Conservation (phyloP, 2,113 vertebrate genomes). For the Emydocephalus ijimae region DNA sequence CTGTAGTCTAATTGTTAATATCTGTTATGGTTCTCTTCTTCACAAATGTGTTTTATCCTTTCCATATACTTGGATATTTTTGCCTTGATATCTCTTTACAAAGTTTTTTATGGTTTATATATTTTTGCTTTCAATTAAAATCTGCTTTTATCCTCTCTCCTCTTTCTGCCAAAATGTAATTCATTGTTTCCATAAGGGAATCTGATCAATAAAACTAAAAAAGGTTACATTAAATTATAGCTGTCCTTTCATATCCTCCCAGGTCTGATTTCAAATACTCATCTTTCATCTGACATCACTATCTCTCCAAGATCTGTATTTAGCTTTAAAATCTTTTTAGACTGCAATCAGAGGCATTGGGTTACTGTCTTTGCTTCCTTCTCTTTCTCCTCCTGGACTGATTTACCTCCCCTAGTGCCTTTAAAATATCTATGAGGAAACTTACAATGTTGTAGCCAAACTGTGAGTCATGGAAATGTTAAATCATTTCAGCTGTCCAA, state of each 20-base stretch:
- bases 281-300: neutral
- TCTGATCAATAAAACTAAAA: constrained; percentile 14
- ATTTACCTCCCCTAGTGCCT: constrained; percentile 57
- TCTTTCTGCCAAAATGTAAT: constrained; percentile 36
- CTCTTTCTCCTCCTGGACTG: constrained; percentile 50
- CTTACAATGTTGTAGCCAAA: constrained; percentile 39
- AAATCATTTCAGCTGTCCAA: constrained; percentile 8
- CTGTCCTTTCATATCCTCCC: constrained; percentile 13
- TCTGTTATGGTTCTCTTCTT: accelerated
- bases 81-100: constrained; percentile 9
- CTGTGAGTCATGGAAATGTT: constrained; percentile 49
- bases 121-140: constrained; percentile 47
- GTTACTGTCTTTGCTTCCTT: constrained; percentile 49
- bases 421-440: constrained; percentile 45
- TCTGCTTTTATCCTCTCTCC: constrained; percentile 36
- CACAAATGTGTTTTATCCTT: neutral
- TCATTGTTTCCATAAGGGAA: constrained; percentile 37
- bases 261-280: constrained; percentile 23
- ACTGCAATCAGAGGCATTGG: constrained; percentile 35
- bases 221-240: constrained; percentile 17
- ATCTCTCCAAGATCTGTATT: constrained; percentile 26
- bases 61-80: neutral
- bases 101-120: constrained; percentile 33
- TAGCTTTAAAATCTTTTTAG: constrained; percentile 34
- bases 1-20: neutral